These are phyloP conservation scores for Diadema setosum DNA, from an alignment of 35 echinoderm and acorn worm genomes.

Conservation along the genomic window DNA sequence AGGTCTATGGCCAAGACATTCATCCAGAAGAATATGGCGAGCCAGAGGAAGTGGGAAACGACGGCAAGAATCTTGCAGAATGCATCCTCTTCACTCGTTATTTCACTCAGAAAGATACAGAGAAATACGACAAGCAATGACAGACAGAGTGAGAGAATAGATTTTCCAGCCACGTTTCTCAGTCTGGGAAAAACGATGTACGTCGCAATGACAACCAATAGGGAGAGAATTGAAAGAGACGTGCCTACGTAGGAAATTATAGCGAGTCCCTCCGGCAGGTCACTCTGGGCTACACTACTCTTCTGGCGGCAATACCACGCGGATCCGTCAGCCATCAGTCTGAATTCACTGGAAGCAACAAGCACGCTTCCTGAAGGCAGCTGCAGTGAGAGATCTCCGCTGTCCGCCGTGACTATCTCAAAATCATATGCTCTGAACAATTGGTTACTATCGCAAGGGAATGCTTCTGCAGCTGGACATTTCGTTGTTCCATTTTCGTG, in stretches of 20 bases:
- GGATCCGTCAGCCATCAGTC: not conserved
- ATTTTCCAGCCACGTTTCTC: constrained; percentile 28
- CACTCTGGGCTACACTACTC: not conserved
- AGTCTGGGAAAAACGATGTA: constrained; percentile 27
- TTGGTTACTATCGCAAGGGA: not conserved
- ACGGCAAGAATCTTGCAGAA: constrained; percentile 5
- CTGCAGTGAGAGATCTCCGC: not conserved
- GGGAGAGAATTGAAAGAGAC: not conserved
- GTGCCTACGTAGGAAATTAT: constrained; percentile 4
- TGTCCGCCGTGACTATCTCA: not conserved
- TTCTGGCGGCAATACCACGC: not conserved
- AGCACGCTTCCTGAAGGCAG: not conserved
- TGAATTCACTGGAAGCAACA: not conserved
- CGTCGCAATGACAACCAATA: not conserved
- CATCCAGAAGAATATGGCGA: constrained; percentile 59
- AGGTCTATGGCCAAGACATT: constrained; percentile 48
- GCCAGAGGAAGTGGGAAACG: constrained; percentile 40
- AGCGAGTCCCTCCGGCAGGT: not conserved
- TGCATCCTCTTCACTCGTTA: not conserved
- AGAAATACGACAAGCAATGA: constrained; percentile 13
- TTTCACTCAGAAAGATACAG: not conserved
- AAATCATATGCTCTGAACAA: not conserved
- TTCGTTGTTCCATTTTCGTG: not conserved
- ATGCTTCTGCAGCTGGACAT: not conserved
- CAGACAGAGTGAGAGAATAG: not conserved